Evolutionary conservation across 2,797 vertebrate species (phyloP).

Genomic region (Potorous gilbertii): DNA sequence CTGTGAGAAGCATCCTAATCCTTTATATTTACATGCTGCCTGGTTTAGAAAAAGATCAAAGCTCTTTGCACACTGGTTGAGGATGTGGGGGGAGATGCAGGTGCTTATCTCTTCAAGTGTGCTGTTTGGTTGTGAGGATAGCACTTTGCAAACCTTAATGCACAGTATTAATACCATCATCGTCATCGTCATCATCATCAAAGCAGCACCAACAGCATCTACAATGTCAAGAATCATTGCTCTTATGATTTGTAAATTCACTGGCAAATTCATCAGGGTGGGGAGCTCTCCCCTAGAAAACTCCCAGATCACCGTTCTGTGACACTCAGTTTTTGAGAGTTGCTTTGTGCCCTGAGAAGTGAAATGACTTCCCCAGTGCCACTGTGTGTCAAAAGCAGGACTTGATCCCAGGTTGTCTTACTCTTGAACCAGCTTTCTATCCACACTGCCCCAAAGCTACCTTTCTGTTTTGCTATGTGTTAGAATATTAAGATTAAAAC

Average conservation of each 20-base stretch:
- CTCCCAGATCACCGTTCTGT: not conserved
- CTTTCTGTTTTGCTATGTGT: not conserved
- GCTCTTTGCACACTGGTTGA: slow-evolving; percentile 35
- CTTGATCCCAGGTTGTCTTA: not conserved
- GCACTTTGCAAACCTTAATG: not conserved
- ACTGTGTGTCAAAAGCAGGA: not conserved
- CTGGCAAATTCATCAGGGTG: not conserved
- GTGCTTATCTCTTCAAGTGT: not conserved
- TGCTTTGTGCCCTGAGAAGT: not conserved
- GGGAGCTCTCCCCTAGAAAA: not conserved
- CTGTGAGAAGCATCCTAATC: slow-evolving; percentile 49
- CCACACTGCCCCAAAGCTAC: not conserved
- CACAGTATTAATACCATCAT: not conserved
- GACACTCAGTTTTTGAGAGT: not conserved
- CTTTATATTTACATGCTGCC: slow-evolving; percentile 32
- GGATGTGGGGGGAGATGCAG: slow-evolving; percentile 21
- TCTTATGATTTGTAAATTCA: not conserved
- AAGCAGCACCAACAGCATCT: not conserved
- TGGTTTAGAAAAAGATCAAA: slow-evolving; percentile 47
- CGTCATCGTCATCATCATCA: not conserved
- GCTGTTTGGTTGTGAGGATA: not conserved
- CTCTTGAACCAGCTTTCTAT: not conserved
- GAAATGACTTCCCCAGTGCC: not conserved
- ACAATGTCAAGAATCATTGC: not conserved
- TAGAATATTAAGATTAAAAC: not conserved